Evolutionary conservation across 2,888 invertebrate genomes (phyloP).

Genomic region (Lasius platythorax): DNA sequence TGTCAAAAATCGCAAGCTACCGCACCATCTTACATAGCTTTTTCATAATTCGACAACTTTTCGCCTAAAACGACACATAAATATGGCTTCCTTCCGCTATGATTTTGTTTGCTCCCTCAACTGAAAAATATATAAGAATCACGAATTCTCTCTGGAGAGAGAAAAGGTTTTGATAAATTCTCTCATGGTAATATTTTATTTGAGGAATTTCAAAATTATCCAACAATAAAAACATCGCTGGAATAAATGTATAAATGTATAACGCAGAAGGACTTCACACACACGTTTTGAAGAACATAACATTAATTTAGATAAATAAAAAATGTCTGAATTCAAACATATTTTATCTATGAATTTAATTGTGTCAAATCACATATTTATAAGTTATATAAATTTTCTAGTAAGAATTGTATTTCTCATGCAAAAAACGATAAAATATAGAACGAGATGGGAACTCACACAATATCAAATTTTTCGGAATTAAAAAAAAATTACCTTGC

Average conservation of each 20-base stretch:
- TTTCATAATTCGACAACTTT: neutral
- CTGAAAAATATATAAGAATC: neutral
- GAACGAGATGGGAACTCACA: neutral
- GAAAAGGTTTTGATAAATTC: neutral
- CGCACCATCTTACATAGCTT: neutral
- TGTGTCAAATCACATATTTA: neutral
- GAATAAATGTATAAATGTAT: neutral
- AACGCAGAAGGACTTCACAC: neutral
- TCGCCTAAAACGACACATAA: neutral
- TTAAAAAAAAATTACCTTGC: neutral
- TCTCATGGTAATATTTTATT: neutral
- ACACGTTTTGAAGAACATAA: neutral
- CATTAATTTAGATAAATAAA: neutral
- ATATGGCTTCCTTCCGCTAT: neutral
- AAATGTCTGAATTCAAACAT: neutral
- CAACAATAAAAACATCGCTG: neutral
- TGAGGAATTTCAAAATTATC: neutral
- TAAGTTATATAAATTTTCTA: neutral
- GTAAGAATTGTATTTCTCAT: neutral
- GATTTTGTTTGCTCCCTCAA: neutral
- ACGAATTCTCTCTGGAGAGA: neutral
- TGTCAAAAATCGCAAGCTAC: neutral
- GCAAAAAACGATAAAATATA: neutral
- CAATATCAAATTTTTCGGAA: neutral
- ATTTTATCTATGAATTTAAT: neutral